A percentile compares a stretch with the other conserved stretches of the same genome.
Conservation (phyloP, 1,140 invertebrate genomes). For the Helicoverpa zea region DNA sequence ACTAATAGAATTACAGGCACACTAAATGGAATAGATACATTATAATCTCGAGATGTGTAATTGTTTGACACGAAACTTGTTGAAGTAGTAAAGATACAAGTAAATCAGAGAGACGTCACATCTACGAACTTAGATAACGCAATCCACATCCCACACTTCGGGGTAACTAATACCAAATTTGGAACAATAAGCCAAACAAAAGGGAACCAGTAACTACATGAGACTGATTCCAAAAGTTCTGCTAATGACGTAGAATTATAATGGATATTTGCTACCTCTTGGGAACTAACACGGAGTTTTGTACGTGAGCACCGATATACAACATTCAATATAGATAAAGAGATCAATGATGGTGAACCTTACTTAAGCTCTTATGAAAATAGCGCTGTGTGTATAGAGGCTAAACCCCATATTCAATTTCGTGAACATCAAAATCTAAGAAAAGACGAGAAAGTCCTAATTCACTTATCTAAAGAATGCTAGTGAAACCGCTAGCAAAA, state of each 20-base stretch:
- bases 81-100: not conserved
- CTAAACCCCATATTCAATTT: too few species aligned
- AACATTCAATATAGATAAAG: constrained; percentile 16
- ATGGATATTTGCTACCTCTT: constrained; percentile 54
- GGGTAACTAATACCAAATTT: constrained; percentile 3
- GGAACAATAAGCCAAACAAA: constrained; percentile 22
- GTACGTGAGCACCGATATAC: constrained; percentile 22
- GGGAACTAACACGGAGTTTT: constrained; percentile 34
- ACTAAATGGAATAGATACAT: too few species aligned
- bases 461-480: too few species aligned
- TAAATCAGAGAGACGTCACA: constrained; percentile 13
- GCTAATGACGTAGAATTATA: constrained; percentile 60
- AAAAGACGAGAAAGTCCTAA: too few species aligned
- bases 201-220: constrained; percentile 47
- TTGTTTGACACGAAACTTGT: not conserved
- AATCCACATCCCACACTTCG: constrained; percentile 13
- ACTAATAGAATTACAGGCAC: too few species aligned
- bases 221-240: constrained; percentile 54
- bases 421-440: too few species aligned
- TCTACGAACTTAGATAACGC: not conserved
- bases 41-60: not conserved
- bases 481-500: too few species aligned
- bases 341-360: constrained; percentile 4
- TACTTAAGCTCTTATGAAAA: not conserved
- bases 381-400: too few species aligned